Evolutionary conservation across 2,113 vertebrate genomes (phyloP).

Genomic region (Isurus oxyrinchus): DNA sequence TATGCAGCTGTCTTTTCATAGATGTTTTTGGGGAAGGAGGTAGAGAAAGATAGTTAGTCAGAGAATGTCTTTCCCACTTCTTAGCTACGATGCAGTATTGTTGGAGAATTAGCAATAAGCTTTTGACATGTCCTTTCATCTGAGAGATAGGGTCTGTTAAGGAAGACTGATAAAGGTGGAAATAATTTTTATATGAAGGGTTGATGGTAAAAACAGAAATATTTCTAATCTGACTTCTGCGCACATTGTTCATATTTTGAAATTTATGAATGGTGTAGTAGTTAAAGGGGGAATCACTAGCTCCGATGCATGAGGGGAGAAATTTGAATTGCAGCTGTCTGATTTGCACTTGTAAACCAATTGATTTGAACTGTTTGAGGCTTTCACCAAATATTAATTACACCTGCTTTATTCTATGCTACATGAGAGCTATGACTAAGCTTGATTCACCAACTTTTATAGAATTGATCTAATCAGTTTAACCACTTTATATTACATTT

Average conservation of each 20-base stretch:
- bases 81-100: background rate
- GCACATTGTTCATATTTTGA: background rate
- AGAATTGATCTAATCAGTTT: background rate
- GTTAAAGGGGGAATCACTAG: background rate
- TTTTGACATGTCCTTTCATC: background rate
- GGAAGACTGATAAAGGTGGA: background rate
- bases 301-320: background rate
- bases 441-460: too few relatives aligned
- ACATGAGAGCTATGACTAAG: too few relatives aligned
- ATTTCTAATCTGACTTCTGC: background rate
- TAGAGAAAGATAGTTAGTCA: background rate
- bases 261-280: background rate
- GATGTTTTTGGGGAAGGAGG: background rate
- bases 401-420: too few relatives aligned
- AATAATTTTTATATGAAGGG: background rate
- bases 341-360: background rate
- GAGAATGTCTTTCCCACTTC: background rate
- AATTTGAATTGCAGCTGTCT: background rate
- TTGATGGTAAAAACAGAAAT: background rate
- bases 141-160: background rate
- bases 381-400: background rate
- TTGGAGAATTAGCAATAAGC: background rate
- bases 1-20: background rate
- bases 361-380: background rate
- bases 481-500: background rate